A percentile compares a stretch with the other conserved stretches of the same genome.
phyloP scores from a whole-genome alignment of 1,140 invertebrate genomes.

The Caenorhabditis inopinata region DNA sequence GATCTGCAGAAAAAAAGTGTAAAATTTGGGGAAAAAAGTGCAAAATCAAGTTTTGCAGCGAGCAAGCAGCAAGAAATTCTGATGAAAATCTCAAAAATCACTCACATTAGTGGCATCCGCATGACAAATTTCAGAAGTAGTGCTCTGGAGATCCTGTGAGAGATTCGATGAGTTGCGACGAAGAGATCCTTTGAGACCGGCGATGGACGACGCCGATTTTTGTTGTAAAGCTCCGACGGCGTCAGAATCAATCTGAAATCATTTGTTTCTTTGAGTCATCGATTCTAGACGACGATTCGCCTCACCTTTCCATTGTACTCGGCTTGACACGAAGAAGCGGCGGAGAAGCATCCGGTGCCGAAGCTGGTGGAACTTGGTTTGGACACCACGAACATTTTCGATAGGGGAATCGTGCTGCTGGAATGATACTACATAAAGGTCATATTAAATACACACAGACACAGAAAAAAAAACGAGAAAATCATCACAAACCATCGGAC shows the following conservation, averaged over 20 bases:
- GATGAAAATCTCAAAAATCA: not conserved
- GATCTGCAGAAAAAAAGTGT: not conserved
- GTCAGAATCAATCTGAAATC: not conserved
- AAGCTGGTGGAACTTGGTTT: not conserved
- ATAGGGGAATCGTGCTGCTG: too few relatives aligned
- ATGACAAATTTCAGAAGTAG: not conserved
- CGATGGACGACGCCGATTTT: not conserved
- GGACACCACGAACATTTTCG: constrained; percentile 11
- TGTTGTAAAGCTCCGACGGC: not conserved
- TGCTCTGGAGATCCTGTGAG: not conserved
- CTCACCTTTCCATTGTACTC: not conserved
- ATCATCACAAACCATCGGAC: too few relatives aligned
- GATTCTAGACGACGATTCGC: too few relatives aligned
- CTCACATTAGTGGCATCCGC: not conserved
- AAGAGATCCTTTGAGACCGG: not conserved
- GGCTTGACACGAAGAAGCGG: not conserved
- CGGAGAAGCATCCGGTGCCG: not conserved
- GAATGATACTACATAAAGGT: too few relatives aligned
- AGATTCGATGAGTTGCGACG: constrained; percentile 23
- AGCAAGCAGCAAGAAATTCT: too few relatives aligned
- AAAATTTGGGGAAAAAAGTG: too few relatives aligned
- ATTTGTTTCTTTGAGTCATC: too few relatives aligned
- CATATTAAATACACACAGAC: too few relatives aligned
- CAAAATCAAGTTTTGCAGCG: too few relatives aligned
- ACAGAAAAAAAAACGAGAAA: too few relatives aligned